Evolutionary conservation across 2,113 vertebrate genomes (phyloP).

Genomic region (Heptranchias perlo): DNA sequence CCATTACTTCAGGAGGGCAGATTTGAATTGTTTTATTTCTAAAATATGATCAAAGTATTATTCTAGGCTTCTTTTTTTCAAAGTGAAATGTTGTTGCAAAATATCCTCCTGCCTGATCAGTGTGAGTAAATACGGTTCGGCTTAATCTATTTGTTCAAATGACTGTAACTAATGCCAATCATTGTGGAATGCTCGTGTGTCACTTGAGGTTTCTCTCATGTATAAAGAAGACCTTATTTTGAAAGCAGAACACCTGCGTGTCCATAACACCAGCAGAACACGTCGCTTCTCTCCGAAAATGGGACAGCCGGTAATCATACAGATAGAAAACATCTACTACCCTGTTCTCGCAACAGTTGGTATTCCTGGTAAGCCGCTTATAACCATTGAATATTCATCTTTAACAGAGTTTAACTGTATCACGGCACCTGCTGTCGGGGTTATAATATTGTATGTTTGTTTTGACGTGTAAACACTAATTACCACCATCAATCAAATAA

Average conservation of each 20-base stretch:
- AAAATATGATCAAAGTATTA: no score
- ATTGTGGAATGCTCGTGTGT: not conserved
- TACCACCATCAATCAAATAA: not conserved
- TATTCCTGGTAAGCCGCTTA: not conserved
- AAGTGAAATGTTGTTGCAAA: no score
- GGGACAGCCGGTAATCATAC: not conserved
- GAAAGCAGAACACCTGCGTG: not conserved
- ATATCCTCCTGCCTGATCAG: no score
- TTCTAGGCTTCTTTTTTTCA: no score
- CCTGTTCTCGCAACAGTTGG: not conserved
- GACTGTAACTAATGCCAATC: not conserved
- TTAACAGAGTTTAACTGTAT: no score
- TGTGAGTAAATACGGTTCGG: no score
- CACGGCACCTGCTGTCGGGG: not conserved
- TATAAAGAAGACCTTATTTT: not conserved
- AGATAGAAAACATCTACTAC: not conserved
- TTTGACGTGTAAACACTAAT: not conserved
- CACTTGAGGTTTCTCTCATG: not conserved
- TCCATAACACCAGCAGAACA: not conserved
- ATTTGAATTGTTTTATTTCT: no score
- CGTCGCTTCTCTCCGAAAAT: not conserved
- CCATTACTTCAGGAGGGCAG: no score
- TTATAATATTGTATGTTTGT: not conserved
- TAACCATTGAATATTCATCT: no score
- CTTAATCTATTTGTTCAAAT: not conserved